A percentile compares a stretch with the other conserved stretches of the same genome.
Evolutionary conservation across 2,888 invertebrate genomes (phyloP).

Genomic region (Plebejus melissa): DNA sequence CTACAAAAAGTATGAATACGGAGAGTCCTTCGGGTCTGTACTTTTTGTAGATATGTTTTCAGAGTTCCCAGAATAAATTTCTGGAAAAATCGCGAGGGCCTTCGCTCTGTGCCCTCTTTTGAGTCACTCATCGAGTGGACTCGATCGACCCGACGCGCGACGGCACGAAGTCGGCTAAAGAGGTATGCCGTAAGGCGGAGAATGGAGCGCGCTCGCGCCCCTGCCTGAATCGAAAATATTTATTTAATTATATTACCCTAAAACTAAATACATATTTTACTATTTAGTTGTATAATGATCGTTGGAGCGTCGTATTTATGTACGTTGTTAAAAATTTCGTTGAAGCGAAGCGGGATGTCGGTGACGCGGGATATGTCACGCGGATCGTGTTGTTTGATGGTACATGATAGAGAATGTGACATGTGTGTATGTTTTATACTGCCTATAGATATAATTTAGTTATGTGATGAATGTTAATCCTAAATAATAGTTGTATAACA

Average conservation of each 20-base stretch:
- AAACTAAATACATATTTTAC: constrained; percentile 24
- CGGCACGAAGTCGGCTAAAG: not conserved
- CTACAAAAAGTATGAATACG: too few species aligned
- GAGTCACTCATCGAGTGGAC: not conserved
- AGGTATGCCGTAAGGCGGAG: not conserved
- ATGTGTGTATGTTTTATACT: not conserved
- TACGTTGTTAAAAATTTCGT: not conserved
- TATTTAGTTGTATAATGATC: constrained; percentile 20
- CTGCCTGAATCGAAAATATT: not conserved
- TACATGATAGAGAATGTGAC: not conserved
- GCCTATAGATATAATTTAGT: not conserved
- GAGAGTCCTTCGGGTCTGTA: too few species aligned
- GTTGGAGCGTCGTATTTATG: not conserved
- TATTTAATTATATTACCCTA: constrained; percentile 19
- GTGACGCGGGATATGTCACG: not conserved
- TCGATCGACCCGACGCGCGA: not conserved
- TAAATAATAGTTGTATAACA: not conserved
- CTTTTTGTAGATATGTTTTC: too few species aligned
- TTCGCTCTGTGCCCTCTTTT: too few species aligned
- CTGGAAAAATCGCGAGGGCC: too few species aligned
- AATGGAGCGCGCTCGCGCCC: not conserved
- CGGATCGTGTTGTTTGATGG: not conserved
- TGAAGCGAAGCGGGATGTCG: not conserved
- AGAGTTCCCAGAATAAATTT: too few species aligned
- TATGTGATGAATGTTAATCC: not conserved